Evolutionary conservation across 2,888 invertebrate genomes (phyloP), one percentile per base, ranked within the genome.

Genomic region (Synergus japonicus): DNA sequence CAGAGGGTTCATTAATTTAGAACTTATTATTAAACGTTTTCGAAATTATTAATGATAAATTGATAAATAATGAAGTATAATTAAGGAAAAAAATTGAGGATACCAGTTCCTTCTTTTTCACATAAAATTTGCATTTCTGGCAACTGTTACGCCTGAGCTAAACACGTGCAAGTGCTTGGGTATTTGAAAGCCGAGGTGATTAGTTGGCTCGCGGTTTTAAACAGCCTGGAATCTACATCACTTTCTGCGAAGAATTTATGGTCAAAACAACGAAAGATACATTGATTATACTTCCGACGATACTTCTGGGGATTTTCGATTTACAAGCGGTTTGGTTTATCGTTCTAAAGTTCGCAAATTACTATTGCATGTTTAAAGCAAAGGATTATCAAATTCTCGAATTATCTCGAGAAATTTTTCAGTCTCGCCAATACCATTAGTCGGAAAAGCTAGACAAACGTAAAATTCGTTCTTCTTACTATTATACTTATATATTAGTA

Each of bases 271-370:
- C 81, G 78, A 82, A 84, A 83, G 83, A 83, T 81, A 83, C 83
- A 83, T 84, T 83, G 82, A 82, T 84, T 84, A 84, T 80, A 84
- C 84, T 84, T 84, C 83, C 78, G 81, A 83, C 77, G 83, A 82
- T 83, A 79, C 84, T 82, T 82, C 82, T 83, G 83, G 82, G 80
- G 83, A 82, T 82, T 84, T 82, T 83, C 83, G 80, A 81, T 83
- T 83, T 83, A 82, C 82, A 54, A 67, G n/a, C 54, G 43, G 41
- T 58, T 78, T 67, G 37, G 49, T 65, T 78, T 73, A 73, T 54
- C 37, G 10, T 15, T n/a, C 54, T 54, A 37, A 54, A 73, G n/a
- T 46, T 73, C 41, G 0, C 60, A 12, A 22, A 18, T 13, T 13
- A 46, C 60, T 60, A 22, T 60, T 60, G 12, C 10, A 29, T 22